These are phyloP conservation scores for Drosophila kuntzei DNA, from an alignment of 2,888 invertebrate genomes.

Conservation along the genomic window DNA sequence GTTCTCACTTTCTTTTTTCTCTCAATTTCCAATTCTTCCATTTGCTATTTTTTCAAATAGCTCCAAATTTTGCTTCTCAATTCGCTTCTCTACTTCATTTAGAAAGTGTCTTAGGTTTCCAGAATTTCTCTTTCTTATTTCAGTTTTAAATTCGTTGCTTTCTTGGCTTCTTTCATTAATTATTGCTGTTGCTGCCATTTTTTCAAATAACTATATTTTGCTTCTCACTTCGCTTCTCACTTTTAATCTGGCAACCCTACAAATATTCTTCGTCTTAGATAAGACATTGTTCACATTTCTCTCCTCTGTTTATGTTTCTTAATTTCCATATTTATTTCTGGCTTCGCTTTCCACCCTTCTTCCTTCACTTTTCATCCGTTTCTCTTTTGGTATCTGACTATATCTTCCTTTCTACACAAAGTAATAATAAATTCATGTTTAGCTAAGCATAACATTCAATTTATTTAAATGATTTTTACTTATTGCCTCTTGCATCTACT, in stretches of 20 bases:
- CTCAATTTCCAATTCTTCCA: not conserved
- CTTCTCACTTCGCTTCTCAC: not conserved
- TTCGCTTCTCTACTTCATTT: not conserved
- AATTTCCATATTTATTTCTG: not conserved
- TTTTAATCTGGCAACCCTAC: not conserved
- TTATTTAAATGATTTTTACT: slow-evolving; percentile 49
- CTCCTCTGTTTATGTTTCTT: not conserved
- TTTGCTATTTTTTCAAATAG: not conserved
- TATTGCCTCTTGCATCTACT: slow-evolving; percentile 13
- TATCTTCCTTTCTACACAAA: not conserved
- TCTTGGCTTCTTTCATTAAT: not conserved
- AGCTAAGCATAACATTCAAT: slow-evolving; percentile 37
- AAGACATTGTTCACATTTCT: not conserved
- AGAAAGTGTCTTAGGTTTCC: not conserved
- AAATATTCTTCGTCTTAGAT: not conserved
- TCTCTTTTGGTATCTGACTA: not conserved
- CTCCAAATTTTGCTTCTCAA: not conserved
- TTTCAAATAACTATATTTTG: not conserved
- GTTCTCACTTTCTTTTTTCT: not conserved
- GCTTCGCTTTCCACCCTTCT: not conserved
- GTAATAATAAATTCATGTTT: slow-evolving; percentile 31
- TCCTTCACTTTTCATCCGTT: not conserved
- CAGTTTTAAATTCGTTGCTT: not conserved
- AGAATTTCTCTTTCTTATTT: not conserved
- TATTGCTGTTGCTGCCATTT: not conserved